Percentiles rank a stretch among this genome's conserved stretches.
phyloP scores from a whole-genome alignment of 2,113 vertebrate species.

The Leuciscus idus region DNA sequence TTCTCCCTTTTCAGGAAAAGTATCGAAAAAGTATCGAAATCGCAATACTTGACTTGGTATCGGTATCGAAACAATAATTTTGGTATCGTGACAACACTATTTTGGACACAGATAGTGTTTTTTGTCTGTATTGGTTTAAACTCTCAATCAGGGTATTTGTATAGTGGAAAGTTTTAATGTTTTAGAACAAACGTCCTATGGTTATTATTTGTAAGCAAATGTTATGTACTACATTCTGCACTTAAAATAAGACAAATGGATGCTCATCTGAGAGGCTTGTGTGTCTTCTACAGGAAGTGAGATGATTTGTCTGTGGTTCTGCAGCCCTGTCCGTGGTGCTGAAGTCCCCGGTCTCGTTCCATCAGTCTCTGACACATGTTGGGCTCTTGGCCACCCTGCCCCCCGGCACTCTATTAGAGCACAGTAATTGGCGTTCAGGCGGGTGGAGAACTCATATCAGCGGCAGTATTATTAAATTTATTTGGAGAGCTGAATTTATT shows the following conservation, averaged over 20 bases:
- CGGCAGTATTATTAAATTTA: conserved; percentile 38
- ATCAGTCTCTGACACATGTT: conserved; percentile 34
- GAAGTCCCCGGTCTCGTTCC: conserved; percentile 6
- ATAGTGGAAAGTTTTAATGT: neutral
- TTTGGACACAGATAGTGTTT: neutral
- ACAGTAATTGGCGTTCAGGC: conserved; percentile 36
- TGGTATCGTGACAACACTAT: too few relatives aligned
- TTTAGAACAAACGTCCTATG: neutral
- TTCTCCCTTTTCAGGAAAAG: too few relatives aligned
- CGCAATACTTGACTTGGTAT: too few relatives aligned
- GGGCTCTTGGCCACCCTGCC: neutral
- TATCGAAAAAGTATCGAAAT: too few relatives aligned
- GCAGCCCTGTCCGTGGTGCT: conserved; percentile 30
- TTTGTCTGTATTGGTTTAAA: neutral
- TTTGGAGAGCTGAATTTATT: conserved; percentile 42
- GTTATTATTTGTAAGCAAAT: neutral
- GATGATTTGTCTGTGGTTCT: neutral
- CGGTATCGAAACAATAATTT: too few relatives aligned
- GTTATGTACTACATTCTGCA: neutral
- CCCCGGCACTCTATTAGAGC: conserved; percentile 45
- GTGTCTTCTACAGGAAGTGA: neutral
- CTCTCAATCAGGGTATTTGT: neutral
- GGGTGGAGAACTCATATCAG: conserved; percentile 25
- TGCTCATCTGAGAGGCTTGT: neutral
- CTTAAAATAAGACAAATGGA: neutral